Evolutionary conservation across 2,113 vertebrate species (phyloP), one percentile per base, ranked within the genome.

Genomic region (Microcebus ravelobensis): DNA sequence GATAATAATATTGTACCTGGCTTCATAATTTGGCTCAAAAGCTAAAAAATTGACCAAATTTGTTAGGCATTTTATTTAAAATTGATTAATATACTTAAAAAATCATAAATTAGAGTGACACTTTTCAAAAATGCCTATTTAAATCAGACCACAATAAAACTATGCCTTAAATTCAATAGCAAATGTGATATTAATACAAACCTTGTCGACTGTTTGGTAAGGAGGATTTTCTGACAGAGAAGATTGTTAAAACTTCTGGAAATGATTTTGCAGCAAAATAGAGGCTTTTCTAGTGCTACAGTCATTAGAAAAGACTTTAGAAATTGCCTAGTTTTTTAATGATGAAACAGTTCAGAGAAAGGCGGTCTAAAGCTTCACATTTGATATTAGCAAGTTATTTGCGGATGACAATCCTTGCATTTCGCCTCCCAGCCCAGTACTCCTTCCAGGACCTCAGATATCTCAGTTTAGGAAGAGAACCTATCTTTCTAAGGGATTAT

Each of bases 1-100:
- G 83, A 95, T 97, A 97, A 97, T 95, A 96, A 92, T 97, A 89
- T 96, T 96, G 97, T 97, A 88, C 92, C 79, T 95, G 92, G 63
- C 87, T 96, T 96, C 94, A 91, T 93, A 93, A 97, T 98, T 96
- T 91, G 92, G 48, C 97, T 98, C 59, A 65, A 94, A 92, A 95
- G 55, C 90, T 96, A 82, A 87, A 98, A 98, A 97, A 90, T 65
- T 29, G 0, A 94, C 90, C 85, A 34, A 92, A 97, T 97, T 97
- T 97, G 45, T 97, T 76, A 98, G 89, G 50, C 0, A 7, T 87
- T 82, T 94, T 95, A 97, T 95, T 97, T 97, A 95, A 98, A 94
- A 96, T 80, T 70, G 57, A 48, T 42, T 93, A 95, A 82, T 67
- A 17, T 90, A 87, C 34, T 34, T 71, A 20, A 55, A 94, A 94